phyloP scores from a whole-genome alignment of 2,113 vertebrate genomes.

The Pomatostomus ruficeps region DNA sequence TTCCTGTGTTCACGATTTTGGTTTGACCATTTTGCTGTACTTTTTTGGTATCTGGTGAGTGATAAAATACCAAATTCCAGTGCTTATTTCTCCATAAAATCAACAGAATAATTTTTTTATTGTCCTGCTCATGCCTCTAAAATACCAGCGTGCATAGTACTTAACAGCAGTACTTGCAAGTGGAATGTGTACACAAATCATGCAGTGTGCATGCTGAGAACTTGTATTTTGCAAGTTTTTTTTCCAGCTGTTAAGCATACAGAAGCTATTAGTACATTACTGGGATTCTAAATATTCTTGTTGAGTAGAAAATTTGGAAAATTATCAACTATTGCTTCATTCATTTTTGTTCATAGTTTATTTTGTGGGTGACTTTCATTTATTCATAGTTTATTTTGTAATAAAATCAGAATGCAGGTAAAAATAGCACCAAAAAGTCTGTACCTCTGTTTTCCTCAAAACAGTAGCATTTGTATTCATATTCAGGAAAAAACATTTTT shows the following conservation, averaged over 20 bases:
- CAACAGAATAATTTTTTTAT: conserved; percentile 48
- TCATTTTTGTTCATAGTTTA: background rate
- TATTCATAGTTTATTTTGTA: background rate
- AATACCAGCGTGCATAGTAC: conserved; percentile 12
- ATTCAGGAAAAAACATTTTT: background rate
- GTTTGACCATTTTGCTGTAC: background rate
- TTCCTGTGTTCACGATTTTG: background rate
- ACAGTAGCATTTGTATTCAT: background rate
- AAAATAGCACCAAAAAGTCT: background rate
- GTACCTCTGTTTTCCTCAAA: background rate
- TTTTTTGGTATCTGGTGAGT: conserved; percentile 5
- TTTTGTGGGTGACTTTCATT: background rate
- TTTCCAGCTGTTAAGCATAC: conserved; percentile 19
- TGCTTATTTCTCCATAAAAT: conserved; percentile 29
- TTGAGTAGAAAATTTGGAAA: conserved; percentile 33
- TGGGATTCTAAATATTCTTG: conserved; percentile 22
- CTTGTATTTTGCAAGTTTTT: conserved; percentile 12
- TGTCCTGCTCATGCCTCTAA: conserved; percentile 6
- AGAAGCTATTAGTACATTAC: conserved; percentile 9
- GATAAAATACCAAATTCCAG: conserved; percentile 10
- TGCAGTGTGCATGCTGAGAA: conserved; percentile 30
- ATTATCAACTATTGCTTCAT: background rate
- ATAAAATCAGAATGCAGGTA: background rate
- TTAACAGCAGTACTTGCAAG: conserved; percentile 17
- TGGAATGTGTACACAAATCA: conserved; percentile 30